Evolutionary conservation across 2,888 invertebrate species (phyloP), one percentile per base, ranked within the genome.

Genomic region (Lycocerus yunnanus): DNA sequence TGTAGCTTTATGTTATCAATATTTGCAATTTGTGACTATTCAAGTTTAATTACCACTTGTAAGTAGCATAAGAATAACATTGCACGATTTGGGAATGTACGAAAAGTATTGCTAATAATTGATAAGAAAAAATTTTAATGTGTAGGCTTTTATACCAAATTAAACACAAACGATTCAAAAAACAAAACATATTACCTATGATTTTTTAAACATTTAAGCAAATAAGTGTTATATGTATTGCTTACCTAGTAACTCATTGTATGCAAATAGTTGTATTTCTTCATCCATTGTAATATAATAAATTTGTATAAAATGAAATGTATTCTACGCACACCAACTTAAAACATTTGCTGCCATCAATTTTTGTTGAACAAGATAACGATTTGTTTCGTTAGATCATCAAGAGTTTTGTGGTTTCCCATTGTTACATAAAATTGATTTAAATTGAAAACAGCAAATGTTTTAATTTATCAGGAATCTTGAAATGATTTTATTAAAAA

Each of bases 1-100:
- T 69, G 24, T 63, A 60, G 58, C 61, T 66, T 72, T 69, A 68
- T 18, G 67, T 69, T 67, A 15, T 67, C 67, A 72, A 43, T 43
- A 43, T 43, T n/a, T 43, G 43, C 43, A 43, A 43, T 43, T 43
- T 43, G n/a, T 43, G 43, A 43, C 6, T 43, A 43, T 43, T n/a
- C 6, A 43, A n/a, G n/a, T 43, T 43, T 43, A 43, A n/a, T 43
- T 43, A 43, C 43, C n/a, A 43, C 43, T 43, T 43, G 43, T 43
- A 43, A 43, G 21, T n/a, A 21, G 21, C 1, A n/a, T 43, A 43
- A 43, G 43, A 43, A 43, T 43, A 43, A 43, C 43, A 43, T 43
- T 43, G 43, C 43, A 43, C 43, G 43, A 43, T 43, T 43, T 43
- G n/a, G 43, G n/a, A 43, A 43, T 43, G 6, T 43, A 43, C 4